phyloP scores from a whole-genome alignment of 2,888 invertebrate species.

The Eudasyphora cyanicolor region DNA sequence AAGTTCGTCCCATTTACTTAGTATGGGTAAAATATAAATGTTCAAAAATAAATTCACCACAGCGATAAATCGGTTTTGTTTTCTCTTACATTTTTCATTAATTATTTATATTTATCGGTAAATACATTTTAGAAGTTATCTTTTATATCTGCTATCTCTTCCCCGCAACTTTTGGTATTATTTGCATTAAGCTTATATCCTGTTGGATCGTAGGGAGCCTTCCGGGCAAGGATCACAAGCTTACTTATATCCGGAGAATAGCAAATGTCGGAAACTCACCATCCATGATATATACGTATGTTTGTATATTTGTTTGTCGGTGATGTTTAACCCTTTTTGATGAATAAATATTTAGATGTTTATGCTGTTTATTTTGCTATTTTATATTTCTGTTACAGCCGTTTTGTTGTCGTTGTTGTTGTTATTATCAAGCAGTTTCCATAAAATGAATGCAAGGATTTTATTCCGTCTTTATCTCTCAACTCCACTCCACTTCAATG shows the following conservation, averaged over 20 bases:
- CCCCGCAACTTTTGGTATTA: background rate
- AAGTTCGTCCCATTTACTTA: too few relatives aligned
- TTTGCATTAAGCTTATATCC: background rate
- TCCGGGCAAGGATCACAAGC: background rate
- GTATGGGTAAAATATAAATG: background rate
- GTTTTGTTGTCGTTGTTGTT: background rate
- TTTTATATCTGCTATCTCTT: background rate
- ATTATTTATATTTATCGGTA: too few relatives aligned
- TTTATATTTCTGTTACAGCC: conserved; percentile 20
- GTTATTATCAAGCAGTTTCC: conserved; percentile 32
- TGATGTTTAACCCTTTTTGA: conserved; percentile 26
- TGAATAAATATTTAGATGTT: conserved; percentile 45
- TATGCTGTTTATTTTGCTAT: conserved; percentile 38
- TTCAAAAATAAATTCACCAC: background rate
- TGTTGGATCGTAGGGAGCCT: background rate
- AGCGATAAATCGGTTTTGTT: background rate
- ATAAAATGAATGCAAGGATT: conserved; percentile 17
- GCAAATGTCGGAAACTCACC: conserved; percentile 9
- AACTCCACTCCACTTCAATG: background rate
- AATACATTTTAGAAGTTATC: too few relatives aligned
- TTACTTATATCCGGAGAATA: background rate
- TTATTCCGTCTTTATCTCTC: background rate
- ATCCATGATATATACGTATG: background rate
- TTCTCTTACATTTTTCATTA: background rate
- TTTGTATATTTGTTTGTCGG: background rate